Evolutionary conservation across 2,888 invertebrate species (phyloP), one percentile per base, ranked within the genome.

Genomic region (Tenthredo livida): DNA sequence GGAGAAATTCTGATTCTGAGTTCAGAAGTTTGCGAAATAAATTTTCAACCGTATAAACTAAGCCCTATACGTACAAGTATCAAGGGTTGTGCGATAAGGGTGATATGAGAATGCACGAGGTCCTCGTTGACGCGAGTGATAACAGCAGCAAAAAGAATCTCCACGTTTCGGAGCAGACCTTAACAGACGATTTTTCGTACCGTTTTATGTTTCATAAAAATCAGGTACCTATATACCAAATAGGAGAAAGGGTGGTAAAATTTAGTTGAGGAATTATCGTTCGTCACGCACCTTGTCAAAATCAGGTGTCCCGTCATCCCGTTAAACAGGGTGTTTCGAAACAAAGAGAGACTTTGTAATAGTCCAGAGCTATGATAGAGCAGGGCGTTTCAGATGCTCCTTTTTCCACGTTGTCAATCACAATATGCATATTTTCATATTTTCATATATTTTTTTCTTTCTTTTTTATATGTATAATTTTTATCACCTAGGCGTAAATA

Each of bases 321-420:
- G 72, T 73, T 73, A n/a, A 73, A 37, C 72, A 43, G 40, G 72
- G 21, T 40, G 40, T 73, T 73, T 21, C 40, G 43, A 73, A 73
- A 21, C 43, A 73, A 73, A 3, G n/a, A 40, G 72, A 73, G 21
- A 43, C 70, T 17, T 33, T 70, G 17, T 37, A n/a, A 37, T 37
- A 25, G 67, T 67, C 70, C 70, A 61, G 61, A 61, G 21, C 54
- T 54, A 54, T n/a, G 54, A 54, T 17, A 54, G 17, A 54, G n/a
- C 54, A 54, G n/a, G n/a, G 6, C 7, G 17, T 54, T 54, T 54
- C 61, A 10, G 25, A 61, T 25, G 25, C 61, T 61, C 25, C 25
- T 61, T 61, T 25, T 25, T 25, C 21, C 61, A 61, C 61, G 61
- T 61, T 61, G 9, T 25, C 61, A 61, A 61, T 61, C 61, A 61